These are phyloP conservation scores for Buceros bicornis DNA, from an alignment of 2,797 vertebrate species.

Conservation along the genomic window DNA sequence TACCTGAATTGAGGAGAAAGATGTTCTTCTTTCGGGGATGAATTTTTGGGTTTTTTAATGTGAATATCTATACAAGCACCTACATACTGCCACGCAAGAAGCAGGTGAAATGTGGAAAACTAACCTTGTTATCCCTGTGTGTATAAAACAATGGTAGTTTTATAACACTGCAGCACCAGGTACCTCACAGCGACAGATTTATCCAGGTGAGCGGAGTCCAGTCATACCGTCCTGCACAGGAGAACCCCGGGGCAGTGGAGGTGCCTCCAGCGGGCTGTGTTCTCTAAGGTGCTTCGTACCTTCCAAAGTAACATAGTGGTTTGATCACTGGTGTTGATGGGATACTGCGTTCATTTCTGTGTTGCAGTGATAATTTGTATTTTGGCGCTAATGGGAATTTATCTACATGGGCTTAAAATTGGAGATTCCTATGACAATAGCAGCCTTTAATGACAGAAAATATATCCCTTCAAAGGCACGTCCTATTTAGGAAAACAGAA, in stretches of 20 bases:
- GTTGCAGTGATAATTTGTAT: background rate
- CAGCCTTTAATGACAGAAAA: background rate
- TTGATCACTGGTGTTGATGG: background rate
- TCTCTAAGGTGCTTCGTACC: background rate
- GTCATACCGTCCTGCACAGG: background rate
- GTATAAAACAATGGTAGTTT: background rate
- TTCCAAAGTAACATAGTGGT: background rate
- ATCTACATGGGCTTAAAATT: background rate
- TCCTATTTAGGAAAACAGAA: rapidly evolving
- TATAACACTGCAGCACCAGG: background rate
- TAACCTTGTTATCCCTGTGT: background rate
- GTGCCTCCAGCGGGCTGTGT: background rate
- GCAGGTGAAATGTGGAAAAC: background rate
- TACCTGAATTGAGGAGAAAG: background rate
- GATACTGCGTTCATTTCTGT: background rate
- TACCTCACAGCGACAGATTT: background rate
- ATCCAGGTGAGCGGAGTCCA: background rate
- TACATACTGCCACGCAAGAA: background rate
- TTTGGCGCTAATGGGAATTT: background rate
- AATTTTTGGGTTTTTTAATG: background rate
- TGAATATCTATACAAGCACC: background rate
- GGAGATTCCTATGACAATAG: background rate
- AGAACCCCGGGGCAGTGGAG: too few species aligned
- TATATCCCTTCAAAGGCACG: background rate
- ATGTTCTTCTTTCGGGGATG: background rate